Evolutionary conservation across 2,113 vertebrate species (phyloP).

Genomic region (Tringa solitaria): DNA sequence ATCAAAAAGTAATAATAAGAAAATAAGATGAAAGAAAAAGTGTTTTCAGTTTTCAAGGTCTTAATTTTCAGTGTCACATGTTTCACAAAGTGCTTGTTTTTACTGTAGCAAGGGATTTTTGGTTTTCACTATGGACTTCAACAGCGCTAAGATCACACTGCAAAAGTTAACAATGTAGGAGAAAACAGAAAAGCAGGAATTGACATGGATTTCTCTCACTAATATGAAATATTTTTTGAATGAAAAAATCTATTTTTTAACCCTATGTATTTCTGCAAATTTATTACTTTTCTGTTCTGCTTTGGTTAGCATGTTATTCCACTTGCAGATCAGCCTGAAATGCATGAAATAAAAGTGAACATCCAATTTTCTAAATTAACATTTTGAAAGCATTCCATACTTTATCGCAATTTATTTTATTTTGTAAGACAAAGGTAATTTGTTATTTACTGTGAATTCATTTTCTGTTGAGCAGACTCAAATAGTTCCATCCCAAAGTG

Average conservation of each 20-base stretch:
- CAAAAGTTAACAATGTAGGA: background rate
- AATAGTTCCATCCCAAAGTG: background rate
- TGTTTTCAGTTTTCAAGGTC: background rate
- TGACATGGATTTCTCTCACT: background rate
- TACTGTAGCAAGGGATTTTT: background rate
- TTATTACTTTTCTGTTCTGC: background rate
- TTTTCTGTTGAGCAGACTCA: background rate
- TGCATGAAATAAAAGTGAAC: background rate
- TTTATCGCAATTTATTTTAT: background rate
- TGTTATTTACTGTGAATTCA: background rate
- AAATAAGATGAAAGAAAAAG: background rate
- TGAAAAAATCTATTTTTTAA: background rate
- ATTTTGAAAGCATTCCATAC: background rate
- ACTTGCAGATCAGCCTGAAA: background rate
- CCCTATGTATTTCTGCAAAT: background rate
- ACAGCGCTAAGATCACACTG: background rate
- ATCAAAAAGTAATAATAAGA: background rate
- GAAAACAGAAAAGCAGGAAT: background rate
- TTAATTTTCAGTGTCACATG: background rate
- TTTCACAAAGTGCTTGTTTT: background rate
- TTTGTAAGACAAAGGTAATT: background rate
- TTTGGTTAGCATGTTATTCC: background rate
- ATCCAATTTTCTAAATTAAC: constrained; percentile 22
- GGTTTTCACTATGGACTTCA: background rate
- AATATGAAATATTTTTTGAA: background rate